Percentiles rank a stretch among this genome's conserved stretches.
These are phyloP conservation scores for Oncorhynchus tshawytscha DNA, from an alignment of 2,113 vertebrate genomes.

Conservation along the genomic window DNA sequence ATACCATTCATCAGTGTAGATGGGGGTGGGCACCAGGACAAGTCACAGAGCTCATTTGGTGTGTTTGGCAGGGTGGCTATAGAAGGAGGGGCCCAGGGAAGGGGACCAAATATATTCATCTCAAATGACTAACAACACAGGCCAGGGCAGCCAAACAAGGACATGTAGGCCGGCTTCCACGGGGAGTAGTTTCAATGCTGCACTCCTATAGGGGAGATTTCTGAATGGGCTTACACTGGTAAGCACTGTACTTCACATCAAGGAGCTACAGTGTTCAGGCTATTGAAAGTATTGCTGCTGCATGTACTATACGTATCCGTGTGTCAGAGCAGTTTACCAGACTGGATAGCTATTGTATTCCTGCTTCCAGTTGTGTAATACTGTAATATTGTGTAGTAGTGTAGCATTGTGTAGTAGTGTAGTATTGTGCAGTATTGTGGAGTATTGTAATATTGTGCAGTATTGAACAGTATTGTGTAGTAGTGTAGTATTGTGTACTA, in stretches of 20 bases:
- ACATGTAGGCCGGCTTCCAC: conserved; percentile 50
- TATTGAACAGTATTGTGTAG: too few species aligned
- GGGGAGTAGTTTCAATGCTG: conserved; percentile 28
- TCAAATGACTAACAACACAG: conserved; percentile 55
- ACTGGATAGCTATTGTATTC: neutral
- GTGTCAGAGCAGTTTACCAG: too few species aligned
- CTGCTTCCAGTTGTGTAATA: neutral
- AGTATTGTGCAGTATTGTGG: neutral
- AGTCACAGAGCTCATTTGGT: conserved; percentile 43
- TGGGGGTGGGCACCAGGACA: conserved; percentile 44
- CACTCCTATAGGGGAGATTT: conserved; percentile 23
- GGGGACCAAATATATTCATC: conserved; percentile 57
- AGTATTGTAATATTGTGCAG: too few species aligned
- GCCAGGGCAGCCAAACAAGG: conserved; percentile 49
- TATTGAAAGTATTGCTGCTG: neutral
- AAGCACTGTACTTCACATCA: neutral
- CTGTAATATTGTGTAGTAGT: too few species aligned
- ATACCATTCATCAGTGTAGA: conserved; percentile 56
- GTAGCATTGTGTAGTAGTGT: neutral
- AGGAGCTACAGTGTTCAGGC: neutral
- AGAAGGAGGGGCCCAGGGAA: conserved; percentile 56
- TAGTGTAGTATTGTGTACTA: too few species aligned
- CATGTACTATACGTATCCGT: neutral
- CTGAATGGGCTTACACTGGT: neutral
- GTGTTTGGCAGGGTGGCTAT: conserved; percentile 65